Evolutionary conservation across 2,888 invertebrate species (phyloP).

Genomic region (Rhogogaster chlorosoma): DNA sequence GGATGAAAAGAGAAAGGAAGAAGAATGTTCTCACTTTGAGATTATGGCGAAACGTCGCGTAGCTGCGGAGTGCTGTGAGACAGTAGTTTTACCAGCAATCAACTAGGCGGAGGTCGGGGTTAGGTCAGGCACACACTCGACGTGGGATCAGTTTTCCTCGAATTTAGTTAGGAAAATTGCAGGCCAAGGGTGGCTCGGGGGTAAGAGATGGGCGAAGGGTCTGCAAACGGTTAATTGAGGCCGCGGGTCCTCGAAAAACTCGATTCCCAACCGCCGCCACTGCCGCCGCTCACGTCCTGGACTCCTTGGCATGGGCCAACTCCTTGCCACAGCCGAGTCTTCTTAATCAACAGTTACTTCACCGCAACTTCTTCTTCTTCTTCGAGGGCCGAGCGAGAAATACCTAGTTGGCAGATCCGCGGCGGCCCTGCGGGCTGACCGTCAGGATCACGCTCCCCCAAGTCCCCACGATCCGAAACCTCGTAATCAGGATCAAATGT

Average conservation of each 20-base stretch:
- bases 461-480: slow-evolving; percentile 36
- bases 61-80: neutral
- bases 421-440: neutral
- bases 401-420: slow-evolving; percentile 42
- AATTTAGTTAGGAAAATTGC: slow-evolving; percentile 48
- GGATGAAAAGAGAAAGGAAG: neutral
- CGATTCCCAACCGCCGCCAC: slow-evolving; percentile 21
- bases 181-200: slow-evolving; percentile 20
- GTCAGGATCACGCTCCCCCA: neutral
- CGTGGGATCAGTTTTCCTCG: slow-evolving; percentile 42
- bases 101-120: neutral
- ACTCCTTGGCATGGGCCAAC: neutral
- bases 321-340: slow-evolving; percentile 3
- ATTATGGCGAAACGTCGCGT: neutral
- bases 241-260: slow-evolving; percentile 46
- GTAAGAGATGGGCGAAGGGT: slow-evolving; percentile 12
- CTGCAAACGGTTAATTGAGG: slow-evolving; percentile 48
- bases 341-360: slow-evolving; percentile 49
- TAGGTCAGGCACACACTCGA: slow-evolving; percentile 22
- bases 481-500: slow-evolving; percentile 48
- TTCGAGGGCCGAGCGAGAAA: slow-evolving; percentile 18
- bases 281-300: slow-evolving; percentile 9
- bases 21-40: neutral
- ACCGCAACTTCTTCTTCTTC: slow-evolving; percentile 22
- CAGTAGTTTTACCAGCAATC: slow-evolving; percentile 38